Conservation (phyloP, 2,113 vertebrate species). For the Holacanthus passer region DNA sequence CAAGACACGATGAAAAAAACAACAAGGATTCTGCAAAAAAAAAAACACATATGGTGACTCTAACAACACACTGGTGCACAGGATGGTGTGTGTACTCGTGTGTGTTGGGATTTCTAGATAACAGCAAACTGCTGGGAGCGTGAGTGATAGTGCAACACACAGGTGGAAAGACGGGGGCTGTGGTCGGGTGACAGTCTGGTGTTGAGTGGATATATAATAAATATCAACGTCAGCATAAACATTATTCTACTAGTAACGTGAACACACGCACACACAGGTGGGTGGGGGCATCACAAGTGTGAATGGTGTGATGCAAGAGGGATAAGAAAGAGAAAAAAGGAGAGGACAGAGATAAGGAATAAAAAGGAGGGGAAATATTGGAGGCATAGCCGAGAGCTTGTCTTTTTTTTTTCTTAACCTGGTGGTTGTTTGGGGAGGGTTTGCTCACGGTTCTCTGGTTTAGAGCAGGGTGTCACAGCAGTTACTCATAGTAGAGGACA, state of each 20-base stretch:
- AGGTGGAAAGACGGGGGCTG: slow-evolving; percentile 40
- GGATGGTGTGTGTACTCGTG: slow-evolving; percentile 47
- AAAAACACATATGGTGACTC: slow-evolving; percentile 46
- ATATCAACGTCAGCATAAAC: slow-evolving; percentile 35
- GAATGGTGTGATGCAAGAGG: slow-evolving; percentile 49
- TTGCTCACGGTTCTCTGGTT: slow-evolving; percentile 53
- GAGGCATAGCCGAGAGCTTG: slow-evolving; percentile 52
- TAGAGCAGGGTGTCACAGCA: slow-evolving; percentile 39
- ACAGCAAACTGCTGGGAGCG: slow-evolving; percentile 36
- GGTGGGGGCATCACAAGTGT: slow-evolving; percentile 54
- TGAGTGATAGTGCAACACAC: slow-evolving; percentile 71
- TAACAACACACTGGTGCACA: slow-evolving; percentile 70
- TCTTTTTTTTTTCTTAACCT: slow-evolving; percentile 49
- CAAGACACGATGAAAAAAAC: slow-evolving; percentile 61
- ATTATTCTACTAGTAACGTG: slow-evolving; percentile 49
- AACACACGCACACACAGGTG: slow-evolving; percentile 52
- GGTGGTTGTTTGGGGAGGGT: slow-evolving; percentile 43
- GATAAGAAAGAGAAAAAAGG: slow-evolving; percentile 23
- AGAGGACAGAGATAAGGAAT: slow-evolving; percentile 54
- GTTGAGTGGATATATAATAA: slow-evolving; percentile 18
- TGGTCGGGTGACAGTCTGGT: slow-evolving; percentile 50
- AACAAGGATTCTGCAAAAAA: slow-evolving; percentile 55
- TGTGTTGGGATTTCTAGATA: slow-evolving; percentile 31
- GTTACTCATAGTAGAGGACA: slow-evolving; percentile 49
- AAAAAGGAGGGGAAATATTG: slow-evolving; percentile 56